phyloP scores from a whole-genome alignment of 2,797 vertebrate genomes.

The Cirrhinus molitorella region DNA sequence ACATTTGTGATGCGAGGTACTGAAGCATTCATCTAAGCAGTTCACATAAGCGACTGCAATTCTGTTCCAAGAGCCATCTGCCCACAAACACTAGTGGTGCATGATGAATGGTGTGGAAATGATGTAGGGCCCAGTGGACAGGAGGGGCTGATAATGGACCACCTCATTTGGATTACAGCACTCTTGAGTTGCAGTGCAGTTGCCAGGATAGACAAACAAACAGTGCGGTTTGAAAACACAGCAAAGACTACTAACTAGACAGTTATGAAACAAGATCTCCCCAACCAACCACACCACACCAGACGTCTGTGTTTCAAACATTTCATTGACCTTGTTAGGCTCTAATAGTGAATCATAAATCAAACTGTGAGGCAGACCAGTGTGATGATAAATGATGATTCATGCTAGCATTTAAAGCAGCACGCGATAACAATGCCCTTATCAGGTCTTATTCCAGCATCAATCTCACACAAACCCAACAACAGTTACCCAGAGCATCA shows the following conservation, averaged over 20 bases:
- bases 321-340: not conserved
- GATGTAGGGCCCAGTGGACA: not conserved
- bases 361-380: not conserved
- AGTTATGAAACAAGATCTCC: not conserved
- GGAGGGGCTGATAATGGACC: conserved; percentile 7
- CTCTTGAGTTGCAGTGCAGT: not conserved
- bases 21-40: not conserved
- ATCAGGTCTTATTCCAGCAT: conserved; percentile 37
- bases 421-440: conserved; percentile 28
- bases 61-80: not conserved
- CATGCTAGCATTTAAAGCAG: conserved; percentile 24
- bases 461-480: conserved; percentile 4
- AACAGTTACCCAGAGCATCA: conserved; percentile 13
- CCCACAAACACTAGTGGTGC: not conserved
- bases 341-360: not conserved
- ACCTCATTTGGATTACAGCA: conserved; percentile 19
- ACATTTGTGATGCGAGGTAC: not conserved
- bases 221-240: not conserved
- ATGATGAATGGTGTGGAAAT: conserved; percentile 23
- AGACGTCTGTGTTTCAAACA: conserved; percentile 2
- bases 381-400: conserved; percentile 35
- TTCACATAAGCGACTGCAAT: not conserved
- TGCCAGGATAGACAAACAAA: conserved; percentile 31
- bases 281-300: not conserved
- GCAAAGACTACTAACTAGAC: not conserved